Base-by-base conservation (phyloP, 1,140 invertebrate genomes). In the Frieseomelitta varia region DNA sequence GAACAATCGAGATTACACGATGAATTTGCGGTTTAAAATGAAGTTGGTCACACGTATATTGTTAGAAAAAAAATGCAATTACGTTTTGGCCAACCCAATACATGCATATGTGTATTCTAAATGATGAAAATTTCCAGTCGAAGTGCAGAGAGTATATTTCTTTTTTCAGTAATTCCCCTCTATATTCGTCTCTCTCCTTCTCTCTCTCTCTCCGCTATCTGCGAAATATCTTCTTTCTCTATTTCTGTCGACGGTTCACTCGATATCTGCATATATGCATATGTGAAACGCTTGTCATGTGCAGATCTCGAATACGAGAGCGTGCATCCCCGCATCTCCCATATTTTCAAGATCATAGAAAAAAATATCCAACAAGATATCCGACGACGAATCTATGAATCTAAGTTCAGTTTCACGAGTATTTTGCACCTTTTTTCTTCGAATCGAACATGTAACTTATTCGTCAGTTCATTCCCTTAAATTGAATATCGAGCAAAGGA, bases 241-340 rank as follows among this genome's bases (percentile, higher is more conserved):
- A 47, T 24, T 71, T 34, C 53, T n/a, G 30, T 11, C 12, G 34
- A 24, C 21, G 10, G 27, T 47, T 51, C 67, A 56, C 51, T 79
- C 82, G 47, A 79, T 79, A 80, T 80, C 47, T 19, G 53, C 53
- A 69, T 53, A 69, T 17, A 68, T 67, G 68, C 68, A 30, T 27
- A 72, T 69, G 79, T 73, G 77, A 65, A 55, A 79, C 24, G 77
- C 82, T 84, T 80, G 82, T 84, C 82, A 84, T 71, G 82, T 73
- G 82, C 82, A 80, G 77, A 84, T 65, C 47, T 71, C 30, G 77
- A 73, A 55, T 24, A 55, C 72, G 79, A 61, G 75, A 61, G 75
- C 78, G 79, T 85, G 84, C 72, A 58, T 55, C 51, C 6, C 39
- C 1, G 84, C 27, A 73, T 85, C 68, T 69, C 12, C 79, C 55